Evolutionary conservation across 1,140 invertebrate genomes (phyloP).

Genomic region (Papilio xuthus): DNA sequence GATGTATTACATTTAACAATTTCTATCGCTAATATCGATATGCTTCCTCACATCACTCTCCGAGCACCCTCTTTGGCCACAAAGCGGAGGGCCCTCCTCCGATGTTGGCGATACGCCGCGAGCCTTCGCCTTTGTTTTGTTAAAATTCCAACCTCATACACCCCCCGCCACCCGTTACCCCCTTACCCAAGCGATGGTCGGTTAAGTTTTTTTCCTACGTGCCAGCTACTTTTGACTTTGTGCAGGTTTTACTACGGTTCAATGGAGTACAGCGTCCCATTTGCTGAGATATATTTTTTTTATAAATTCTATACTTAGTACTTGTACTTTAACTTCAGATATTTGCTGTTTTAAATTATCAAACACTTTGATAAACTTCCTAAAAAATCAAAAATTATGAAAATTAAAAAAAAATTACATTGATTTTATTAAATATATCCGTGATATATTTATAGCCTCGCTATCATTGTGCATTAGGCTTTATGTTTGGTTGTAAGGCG

Average conservation of each 20-base stretch:
- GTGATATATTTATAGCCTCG: neutral
- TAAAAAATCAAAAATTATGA: neutral
- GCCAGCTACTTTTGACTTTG: slow-evolving; percentile 34
- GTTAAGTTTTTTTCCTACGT: slow-evolving; percentile 27
- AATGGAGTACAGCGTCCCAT: neutral
- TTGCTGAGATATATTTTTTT: neutral
- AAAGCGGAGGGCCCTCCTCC: slow-evolving; percentile 42
- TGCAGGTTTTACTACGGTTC: slow-evolving; percentile 20
- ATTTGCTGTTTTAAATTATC: neutral
- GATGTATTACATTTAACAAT: no score
- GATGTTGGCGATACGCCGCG: slow-evolving; percentile 49
- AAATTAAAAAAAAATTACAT: no score
- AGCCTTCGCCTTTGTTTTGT: slow-evolving; percentile 43
- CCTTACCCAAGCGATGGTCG: neutral
- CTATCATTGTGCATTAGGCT: neutral
- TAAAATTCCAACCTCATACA: slow-evolving; percentile 45
- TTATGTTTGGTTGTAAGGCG: slow-evolving; percentile 28
- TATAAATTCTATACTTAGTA: neutral
- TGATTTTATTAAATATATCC: neutral
- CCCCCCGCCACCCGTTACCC: neutral
- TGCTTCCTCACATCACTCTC: slow-evolving; percentile 31
- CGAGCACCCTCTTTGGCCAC: slow-evolving; percentile 40
- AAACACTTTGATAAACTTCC: neutral
- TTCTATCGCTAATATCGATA: slow-evolving; percentile 37
- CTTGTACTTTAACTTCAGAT: neutral